These are phyloP conservation scores for Hemibagrus guttatus DNA, from an alignment of 2,797 vertebrate genomes.

Conservation along the genomic window DNA sequence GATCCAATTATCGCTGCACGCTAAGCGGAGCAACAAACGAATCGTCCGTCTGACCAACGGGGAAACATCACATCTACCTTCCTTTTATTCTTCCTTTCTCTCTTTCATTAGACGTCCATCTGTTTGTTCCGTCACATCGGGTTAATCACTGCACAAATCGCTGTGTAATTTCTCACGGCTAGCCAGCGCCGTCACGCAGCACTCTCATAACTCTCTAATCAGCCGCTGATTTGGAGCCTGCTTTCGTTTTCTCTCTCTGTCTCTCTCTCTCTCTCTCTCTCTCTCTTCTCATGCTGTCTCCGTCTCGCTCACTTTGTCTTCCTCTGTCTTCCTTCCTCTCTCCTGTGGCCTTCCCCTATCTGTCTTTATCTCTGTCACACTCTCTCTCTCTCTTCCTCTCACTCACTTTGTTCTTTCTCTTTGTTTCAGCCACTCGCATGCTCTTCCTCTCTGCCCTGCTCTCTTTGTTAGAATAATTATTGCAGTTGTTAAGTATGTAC, in stretches of 20 bases:
- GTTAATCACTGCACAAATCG: slow-evolving; percentile 52
- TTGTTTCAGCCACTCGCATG: not conserved
- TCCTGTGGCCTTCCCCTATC: not conserved
- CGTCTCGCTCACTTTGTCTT: slow-evolving; percentile 4
- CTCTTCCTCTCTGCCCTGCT: not conserved
- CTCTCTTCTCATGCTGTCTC: not conserved
- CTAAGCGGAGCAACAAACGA: slow-evolving; percentile 24
- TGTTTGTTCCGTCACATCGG: slow-evolving; percentile 24
- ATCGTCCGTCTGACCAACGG: slow-evolving; percentile 17
- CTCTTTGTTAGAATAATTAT: slow-evolving; percentile 17
- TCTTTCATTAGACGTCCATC: slow-evolving; percentile 5
- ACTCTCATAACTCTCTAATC: slow-evolving; percentile 51
- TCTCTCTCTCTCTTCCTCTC: not conserved
- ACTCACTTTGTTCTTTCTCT: slow-evolving; percentile 18
- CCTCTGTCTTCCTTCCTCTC: not conserved
- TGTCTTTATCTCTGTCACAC: slow-evolving; percentile 23
- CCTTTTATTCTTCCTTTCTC: not conserved
- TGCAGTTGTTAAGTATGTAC: not conserved
- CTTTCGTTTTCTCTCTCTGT: not conserved
- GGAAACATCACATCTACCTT: not conserved
- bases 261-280: not conserved
- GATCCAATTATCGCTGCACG: not conserved
- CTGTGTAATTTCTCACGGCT: slow-evolving; percentile 43
- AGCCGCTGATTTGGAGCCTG: slow-evolving; percentile 36
- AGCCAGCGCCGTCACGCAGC: slow-evolving; percentile 40